A percentile compares a stretch with the other conserved stretches of the same genome.
These are phyloP conservation scores for Gymnorhina tibicen DNA, from an alignment of 2,113 vertebrate species.

Conservation along the genomic window DNA sequence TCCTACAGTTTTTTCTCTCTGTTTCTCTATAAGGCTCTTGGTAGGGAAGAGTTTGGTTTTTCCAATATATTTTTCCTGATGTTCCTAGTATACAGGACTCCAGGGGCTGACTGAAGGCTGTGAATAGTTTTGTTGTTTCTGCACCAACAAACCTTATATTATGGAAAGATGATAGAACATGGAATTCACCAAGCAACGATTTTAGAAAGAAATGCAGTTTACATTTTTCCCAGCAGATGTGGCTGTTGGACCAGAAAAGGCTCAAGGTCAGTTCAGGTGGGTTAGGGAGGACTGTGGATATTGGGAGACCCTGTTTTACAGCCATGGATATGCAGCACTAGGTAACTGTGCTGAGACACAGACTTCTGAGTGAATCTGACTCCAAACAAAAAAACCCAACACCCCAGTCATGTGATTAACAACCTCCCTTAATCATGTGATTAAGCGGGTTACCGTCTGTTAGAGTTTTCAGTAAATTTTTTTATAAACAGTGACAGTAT, in stretches of 20 bases:
- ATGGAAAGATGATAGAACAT: background rate
- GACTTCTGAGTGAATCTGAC: background rate
- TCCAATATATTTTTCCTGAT: background rate
- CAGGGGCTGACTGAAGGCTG: background rate
- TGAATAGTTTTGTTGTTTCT: background rate
- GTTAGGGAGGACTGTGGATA: background rate
- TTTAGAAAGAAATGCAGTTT: background rate
- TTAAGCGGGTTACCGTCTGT: background rate
- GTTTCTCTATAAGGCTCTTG: background rate
- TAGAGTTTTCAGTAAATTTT: background rate
- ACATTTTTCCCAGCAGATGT: slow-evolving; percentile 39
- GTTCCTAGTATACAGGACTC: background rate
- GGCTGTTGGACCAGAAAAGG: background rate
- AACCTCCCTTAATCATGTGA: background rate
- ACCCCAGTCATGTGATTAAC: background rate
- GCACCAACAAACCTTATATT: background rate
- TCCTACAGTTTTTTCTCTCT: background rate
- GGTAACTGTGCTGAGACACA: background rate
- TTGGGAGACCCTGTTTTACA: background rate
- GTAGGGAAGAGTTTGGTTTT: background rate
- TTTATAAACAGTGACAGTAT: background rate
- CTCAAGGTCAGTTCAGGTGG: background rate
- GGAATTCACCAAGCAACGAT: background rate
- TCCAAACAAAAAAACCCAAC: background rate
- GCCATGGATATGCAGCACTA: background rate